Base-by-base conservation (phyloP, 2,888 invertebrate genomes). In the Polylopha cassiicola region DNA sequence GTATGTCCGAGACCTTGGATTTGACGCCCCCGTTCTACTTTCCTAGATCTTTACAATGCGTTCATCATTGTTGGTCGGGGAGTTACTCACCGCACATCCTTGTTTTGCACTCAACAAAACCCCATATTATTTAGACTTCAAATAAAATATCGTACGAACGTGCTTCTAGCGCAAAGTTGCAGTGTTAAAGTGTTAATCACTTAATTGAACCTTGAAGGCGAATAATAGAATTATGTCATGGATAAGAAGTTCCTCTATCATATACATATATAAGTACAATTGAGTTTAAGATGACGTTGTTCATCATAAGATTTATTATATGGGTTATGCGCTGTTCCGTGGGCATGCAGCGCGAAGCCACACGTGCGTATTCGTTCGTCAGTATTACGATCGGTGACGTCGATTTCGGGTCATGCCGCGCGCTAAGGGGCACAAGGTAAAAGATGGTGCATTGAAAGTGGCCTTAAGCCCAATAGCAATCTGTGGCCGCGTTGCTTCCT, bases 371-470 rank as follows among this genome's bases (percentile, higher is more conserved):
- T n/a, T n/a, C 29, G 44, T 20, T 38, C 47, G 42, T 46, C 31
- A 28, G 23, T 43, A 45, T 47, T 32, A 53, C 56, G 50, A 54
- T 52, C 51, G 52, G 51, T 55, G 54, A 49, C 48, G 45, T 36
- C 50, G 55, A 66, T 80, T 81, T 80, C 68, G 77, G 84, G 80
- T 82, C 81, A 80, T 63, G 69, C 67, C 57, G 65, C 65, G 61
- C 62, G 60, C 66, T 78, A 85, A 84, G 82, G 78, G 71, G 84
- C 75, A 85, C 85, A 85, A 84, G 85, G 85, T 78, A 78, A 85
- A 81, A 84, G 84, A 85, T 85, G 85, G 85, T 84, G 81, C 85
- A 85, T 84, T 85, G 82, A 82, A 73, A 79, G 75, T 67, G 85
- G 74, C 85, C 85, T 84, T 82, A 85, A 75, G 80, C 82, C 82